Evolutionary conservation across 2,888 invertebrate genomes (phyloP).

Genomic region (Amiota communis): DNA sequence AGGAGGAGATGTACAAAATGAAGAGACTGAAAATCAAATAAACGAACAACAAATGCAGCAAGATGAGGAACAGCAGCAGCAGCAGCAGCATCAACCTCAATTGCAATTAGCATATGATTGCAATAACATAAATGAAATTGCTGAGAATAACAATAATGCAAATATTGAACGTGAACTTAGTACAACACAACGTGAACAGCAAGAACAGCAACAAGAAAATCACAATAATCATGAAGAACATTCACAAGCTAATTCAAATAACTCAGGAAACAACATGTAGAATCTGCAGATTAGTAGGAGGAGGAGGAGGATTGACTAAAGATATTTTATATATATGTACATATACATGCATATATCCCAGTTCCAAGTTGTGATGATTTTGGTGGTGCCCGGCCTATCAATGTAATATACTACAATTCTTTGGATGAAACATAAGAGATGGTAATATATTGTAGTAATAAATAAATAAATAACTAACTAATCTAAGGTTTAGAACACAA

Average conservation of each 20-base stretch:
- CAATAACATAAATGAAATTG: constrained; percentile 70
- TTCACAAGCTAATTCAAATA: not conserved
- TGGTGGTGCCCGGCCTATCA: too few relatives aligned
- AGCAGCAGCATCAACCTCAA: constrained; percentile 4
- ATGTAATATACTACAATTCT: too few relatives aligned
- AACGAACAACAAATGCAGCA: constrained; percentile 56
- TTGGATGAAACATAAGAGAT: too few relatives aligned
- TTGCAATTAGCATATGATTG: constrained; percentile 40
- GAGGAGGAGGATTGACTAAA: too few relatives aligned
- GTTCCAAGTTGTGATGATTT: not conserved
- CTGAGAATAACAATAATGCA: constrained; percentile 72
- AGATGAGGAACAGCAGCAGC: constrained; percentile 13
- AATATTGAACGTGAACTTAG: constrained; percentile 70
- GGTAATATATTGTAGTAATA: too few relatives aligned
- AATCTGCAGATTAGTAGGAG: too few relatives aligned
- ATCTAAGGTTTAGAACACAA: too few relatives aligned
- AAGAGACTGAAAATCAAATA: constrained; percentile 70
- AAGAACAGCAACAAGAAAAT: too few relatives aligned
- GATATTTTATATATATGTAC: too few relatives aligned
- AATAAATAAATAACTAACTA: too few relatives aligned
- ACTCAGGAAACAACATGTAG: not conserved
- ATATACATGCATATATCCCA: not conserved
- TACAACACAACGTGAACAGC: too few relatives aligned
- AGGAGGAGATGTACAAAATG: constrained; percentile 38
- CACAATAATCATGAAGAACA: constrained; percentile 56